Evolutionary conservation across 2,113 vertebrate genomes (phyloP), one percentile per base, ranked within the genome.

Genomic region (Ctenomys sociabilis): DNA sequence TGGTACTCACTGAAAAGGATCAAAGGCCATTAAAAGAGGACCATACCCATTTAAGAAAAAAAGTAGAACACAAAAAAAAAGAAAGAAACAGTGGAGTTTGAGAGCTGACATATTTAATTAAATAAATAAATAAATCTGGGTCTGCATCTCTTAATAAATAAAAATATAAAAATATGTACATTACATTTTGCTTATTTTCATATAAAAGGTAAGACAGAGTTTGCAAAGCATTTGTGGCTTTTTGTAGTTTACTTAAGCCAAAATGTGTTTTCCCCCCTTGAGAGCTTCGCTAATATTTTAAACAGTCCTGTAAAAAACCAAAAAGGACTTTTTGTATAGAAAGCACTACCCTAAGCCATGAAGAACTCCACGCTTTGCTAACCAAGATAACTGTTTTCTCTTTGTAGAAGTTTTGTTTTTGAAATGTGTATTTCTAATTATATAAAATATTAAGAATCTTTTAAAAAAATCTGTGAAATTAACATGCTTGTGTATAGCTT

Each of bases 401-500:
- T 99, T 99, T 99, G 99, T 99, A 99, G 99, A 99, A 99, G 99
- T 99, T 99, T 98, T 99, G 99, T 99, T 99, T 99, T 98, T 98
- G 99, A 99, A 99, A 99, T 99, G 99, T 99, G 99, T 99, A 99
- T 99, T 99, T 99, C 99, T 99, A 99, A 99, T 99, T 99, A 99
- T 99, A 99, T 99, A 99, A 99, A 99, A 99, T 99, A 99, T 99
- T 99, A 99, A 99, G 99, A 99, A 99, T 99, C 99, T 99, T 99
- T 99, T 98, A 98, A 99, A 99, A 99, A 99, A 99, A 99, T 99
- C 99, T 99, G 99, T 99, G 99, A 99, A 99, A 99, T 99, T 99
- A 99, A 99, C 99, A 99, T 99, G 99, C 99, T 99, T 99, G 99
- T 99, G 99, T 99, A 99, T 99, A 99, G 99, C 99, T 99, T 99